phyloP scores from a whole-genome alignment of 2,888 invertebrate species.

The Eupithecia inturbata region DNA sequence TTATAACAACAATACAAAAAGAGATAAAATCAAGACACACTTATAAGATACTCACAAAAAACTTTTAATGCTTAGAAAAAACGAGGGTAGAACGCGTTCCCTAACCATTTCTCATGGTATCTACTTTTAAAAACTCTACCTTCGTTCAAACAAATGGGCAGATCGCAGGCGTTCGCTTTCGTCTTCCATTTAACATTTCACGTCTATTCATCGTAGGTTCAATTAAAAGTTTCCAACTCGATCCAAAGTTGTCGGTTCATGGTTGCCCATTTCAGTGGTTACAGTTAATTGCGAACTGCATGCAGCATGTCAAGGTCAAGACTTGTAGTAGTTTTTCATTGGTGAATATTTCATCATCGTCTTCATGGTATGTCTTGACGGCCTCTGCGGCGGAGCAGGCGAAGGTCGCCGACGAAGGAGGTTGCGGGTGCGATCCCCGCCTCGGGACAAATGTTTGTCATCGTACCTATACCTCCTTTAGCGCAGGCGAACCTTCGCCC shows the following conservation, averaged over 20 bases:
- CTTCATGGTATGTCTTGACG: too few species aligned
- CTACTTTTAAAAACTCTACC: background rate
- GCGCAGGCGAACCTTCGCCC: too few species aligned
- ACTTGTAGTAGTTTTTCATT: background rate
- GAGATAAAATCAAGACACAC: too few species aligned
- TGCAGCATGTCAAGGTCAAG: constrained; percentile 7
- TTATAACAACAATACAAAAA: too few species aligned
- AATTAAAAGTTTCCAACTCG: constrained; percentile 22
- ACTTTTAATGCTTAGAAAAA: too few species aligned
- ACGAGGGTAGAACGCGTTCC: background rate
- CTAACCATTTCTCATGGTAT: background rate
- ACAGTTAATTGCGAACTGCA: constrained; percentile 11
- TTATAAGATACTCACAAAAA: background rate
- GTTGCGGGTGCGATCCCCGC: too few species aligned
- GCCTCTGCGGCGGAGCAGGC: too few species aligned
- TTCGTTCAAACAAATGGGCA: background rate
- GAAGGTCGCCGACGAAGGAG: too few species aligned
- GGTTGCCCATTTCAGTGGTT: constrained; percentile 12
- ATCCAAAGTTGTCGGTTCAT: constrained; percentile 14
- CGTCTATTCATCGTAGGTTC: background rate
- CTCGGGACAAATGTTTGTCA: too few species aligned
- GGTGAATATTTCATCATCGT: background rate
- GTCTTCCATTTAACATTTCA: background rate
- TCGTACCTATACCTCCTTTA: too few species aligned
- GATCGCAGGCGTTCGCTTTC: background rate